Percentiles rank a stretch among this genome's conserved stretches.
Evolutionary conservation across 2,113 vertebrate species (phyloP).

Genomic region (Acrocephalus kingi): DNA sequence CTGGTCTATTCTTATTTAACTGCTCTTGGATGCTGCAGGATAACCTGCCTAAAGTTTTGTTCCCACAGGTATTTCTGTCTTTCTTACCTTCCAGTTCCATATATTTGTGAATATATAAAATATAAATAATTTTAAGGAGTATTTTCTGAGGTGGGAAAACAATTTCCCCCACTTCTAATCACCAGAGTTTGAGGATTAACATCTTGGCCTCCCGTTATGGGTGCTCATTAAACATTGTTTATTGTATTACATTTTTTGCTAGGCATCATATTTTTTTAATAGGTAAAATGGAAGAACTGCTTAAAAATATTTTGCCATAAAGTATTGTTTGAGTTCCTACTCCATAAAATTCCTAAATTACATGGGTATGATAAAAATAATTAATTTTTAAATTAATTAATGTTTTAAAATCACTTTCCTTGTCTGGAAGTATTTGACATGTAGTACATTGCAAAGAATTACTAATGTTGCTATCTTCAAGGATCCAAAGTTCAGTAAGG

Average conservation of each 20-base stretch:
- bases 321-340: neutral
- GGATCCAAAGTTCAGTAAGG: neutral
- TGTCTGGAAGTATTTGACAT: neutral
- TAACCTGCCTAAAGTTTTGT: neutral
- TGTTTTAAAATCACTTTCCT: neutral
- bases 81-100: neutral
- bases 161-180: neutral
- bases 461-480: neutral
- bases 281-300: neutral
- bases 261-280: neutral
- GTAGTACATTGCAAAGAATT: neutral
- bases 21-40: neutral
- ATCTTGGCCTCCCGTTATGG: neutral
- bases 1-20: neutral
- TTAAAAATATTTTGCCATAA: neutral
- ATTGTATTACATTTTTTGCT: neutral
- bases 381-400: neutral
- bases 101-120: neutral
- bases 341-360: neutral
- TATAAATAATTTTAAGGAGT: neutral
- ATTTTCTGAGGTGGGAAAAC: neutral
- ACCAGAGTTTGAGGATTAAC: neutral
- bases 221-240: neutral
- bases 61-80: neutral
- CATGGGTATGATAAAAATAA: neutral